Evolutionary conservation across 2,797 vertebrate species (phyloP), one percentile per base, ranked within the genome.

Genomic region (Philypnodon macrostomus): DNA sequence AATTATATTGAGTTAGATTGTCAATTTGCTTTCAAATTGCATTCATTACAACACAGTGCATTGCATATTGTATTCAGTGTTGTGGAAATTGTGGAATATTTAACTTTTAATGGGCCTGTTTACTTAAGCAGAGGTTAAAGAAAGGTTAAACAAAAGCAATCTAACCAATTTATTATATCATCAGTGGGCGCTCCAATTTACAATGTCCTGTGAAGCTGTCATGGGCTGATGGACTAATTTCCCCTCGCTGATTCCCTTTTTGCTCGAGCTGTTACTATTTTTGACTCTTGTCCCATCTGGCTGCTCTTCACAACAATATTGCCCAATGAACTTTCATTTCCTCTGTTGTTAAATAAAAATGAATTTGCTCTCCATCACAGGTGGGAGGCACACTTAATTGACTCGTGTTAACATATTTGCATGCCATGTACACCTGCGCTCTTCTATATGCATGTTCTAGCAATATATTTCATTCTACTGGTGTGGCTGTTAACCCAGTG

Each of bases 241-340:
- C 10, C 73, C 60, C 54, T 46, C 27, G 44, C 58, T 54, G 56
- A 77, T 67, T 64, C 53, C 34, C 42, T 48, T 47, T 70, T 26
- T 50, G 29, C 21, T 31, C 53, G 35, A 41, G 24, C 26, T 40
- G 74, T 79, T 83, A 58, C 85, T 88, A 88, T 88, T 89, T 87
- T 81, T 77, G 75, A 87, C 83, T 52, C 64, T 59, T 58, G 86
- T 87, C 88, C 81, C 88, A 91, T 89, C 88, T 91, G 89, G 86
- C 58, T 39, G 23, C 45, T 70, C 64, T 47, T 72, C 72, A 65
- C 75, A 75, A 88, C 83, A 87, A 87, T 88, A 86, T 88, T 74
- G 75, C 70, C 80, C 81, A 80, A 82, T 88, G 86, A 88, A 83
- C 85, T 83, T 87, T 89, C 72, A 85, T 88, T 84, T 86, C 77